A percentile compares a stretch with the other conserved stretches of the same genome.
Evolutionary conservation across 2,888 invertebrate genomes (phyloP).

Genomic region (Stenichneumon culpator): DNA sequence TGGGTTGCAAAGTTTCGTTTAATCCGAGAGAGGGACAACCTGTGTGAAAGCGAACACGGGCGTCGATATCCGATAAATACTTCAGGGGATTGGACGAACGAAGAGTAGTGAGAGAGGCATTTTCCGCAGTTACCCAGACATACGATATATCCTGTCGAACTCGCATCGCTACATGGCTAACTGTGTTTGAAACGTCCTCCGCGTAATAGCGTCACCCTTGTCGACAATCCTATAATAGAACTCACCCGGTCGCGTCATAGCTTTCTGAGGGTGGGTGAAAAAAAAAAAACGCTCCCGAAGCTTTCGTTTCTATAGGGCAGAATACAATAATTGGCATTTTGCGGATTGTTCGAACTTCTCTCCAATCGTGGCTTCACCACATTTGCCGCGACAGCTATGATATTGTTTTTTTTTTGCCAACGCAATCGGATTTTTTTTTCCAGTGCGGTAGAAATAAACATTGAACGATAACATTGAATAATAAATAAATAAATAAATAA

Average conservation of each 20-base stretch:
- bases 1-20: conserved; percentile 30
- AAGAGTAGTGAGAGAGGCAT: conserved; percentile 36
- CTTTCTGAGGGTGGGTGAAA: background rate
- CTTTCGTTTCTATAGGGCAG: conserved; percentile 3
- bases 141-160: conserved; percentile 5
- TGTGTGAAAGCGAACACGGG: conserved; percentile 8
- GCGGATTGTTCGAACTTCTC: background rate
- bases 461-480: no score
- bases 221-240: conserved; percentile 12
- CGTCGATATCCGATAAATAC: conserved; percentile 53
- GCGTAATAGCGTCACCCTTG: conserved; percentile 37
- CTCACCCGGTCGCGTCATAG: background rate
- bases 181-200: conserved; percentile 8
- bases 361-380: background rate
- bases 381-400: background rate
- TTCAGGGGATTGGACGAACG: conserved; percentile 43
- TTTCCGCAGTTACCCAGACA: conserved; percentile 38
- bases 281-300: conserved; percentile 7
- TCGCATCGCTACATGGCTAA: background rate
- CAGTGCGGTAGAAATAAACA: background rate
- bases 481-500: no score
- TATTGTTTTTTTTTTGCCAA: background rate
- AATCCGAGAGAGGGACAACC: conserved; percentile 17
- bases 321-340: conserved; percentile 5
- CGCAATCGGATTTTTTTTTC: background rate